Conservation (phyloP, 2,113 vertebrate genomes). For the Salminus brasiliensis region DNA sequence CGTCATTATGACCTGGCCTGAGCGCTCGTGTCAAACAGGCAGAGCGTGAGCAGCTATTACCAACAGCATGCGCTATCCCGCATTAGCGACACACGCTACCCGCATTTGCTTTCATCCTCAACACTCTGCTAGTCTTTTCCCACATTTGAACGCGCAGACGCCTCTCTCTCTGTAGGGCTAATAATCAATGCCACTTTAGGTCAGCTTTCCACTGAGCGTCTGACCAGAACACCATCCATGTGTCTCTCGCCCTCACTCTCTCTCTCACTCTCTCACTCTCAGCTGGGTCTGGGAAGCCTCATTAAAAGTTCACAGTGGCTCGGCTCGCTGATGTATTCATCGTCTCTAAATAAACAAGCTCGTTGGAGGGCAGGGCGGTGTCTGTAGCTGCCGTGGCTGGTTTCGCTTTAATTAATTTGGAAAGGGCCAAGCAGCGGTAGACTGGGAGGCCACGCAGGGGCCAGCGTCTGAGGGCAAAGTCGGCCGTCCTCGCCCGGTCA, state of each 20-base stretch:
- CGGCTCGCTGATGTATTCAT: conserved; percentile 42
- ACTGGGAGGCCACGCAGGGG: conserved; percentile 41
- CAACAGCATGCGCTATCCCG: neutral
- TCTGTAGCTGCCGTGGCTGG: conserved; percentile 33
- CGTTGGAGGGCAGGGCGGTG: conserved; percentile 26
- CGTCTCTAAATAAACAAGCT: conserved; percentile 50
- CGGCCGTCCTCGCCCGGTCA: conserved; percentile 79
- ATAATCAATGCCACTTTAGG: conserved; percentile 52
- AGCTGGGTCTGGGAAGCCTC: conserved; percentile 40
- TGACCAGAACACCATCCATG: conserved; percentile 40
- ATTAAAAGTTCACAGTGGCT: conserved; percentile 56
- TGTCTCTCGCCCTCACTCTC: conserved; percentile 28
- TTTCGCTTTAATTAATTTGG: conserved; percentile 51
- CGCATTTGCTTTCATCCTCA: conserved; percentile 46
- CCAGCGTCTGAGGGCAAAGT: conserved; percentile 79
- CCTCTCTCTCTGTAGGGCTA: conserved; percentile 44
- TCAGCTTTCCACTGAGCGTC: conserved; percentile 44
- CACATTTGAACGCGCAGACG: conserved; percentile 27
- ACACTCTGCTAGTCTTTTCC: conserved; percentile 38
- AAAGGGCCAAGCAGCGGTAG: conserved; percentile 25
- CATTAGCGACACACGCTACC: conserved; percentile 28
- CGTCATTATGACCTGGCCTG: conserved; percentile 25
- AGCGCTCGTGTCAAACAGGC: conserved; percentile 21
- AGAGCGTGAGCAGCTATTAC: conserved; percentile 14
- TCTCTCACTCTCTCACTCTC: conserved; percentile 48